Evolutionary conservation across 1,140 invertebrate genomes (phyloP), one percentile per base, ranked within the genome.

Genomic region (Zaprionus tsacasi): DNA sequence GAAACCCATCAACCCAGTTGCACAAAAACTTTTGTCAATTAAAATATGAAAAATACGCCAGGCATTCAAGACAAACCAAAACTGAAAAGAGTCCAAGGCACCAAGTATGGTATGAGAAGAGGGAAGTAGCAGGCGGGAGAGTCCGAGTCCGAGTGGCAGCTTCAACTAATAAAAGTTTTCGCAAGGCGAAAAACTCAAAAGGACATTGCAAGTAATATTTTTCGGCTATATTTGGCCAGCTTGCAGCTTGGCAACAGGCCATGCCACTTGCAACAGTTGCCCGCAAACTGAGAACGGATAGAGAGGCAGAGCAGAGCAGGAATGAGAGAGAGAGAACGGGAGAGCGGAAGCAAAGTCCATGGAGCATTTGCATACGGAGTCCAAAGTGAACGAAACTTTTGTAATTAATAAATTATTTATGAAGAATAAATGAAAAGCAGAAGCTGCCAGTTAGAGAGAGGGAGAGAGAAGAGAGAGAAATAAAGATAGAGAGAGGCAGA

Each of bases 371-470:
- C 85, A 83, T 88, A 74, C 78, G 74, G 3, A 30, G 27, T 68
- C 78, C 73, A 60, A 80, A 89, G 80, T 88, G 78, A 64, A 76
- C 70, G 57, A 88, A 88, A 88, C 83, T 88, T 88, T 88, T 88
- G 87, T 88, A 88, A 88, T 88, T 88, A 88, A 88, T 88, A 88
- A 88, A 88, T 88, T 88, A 88, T 88, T 88, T 88, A 88, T 88
- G 80, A 89, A 88, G 83, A 73, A 72, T 77, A 81, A 87, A 74
- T 88, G 83, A 78, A 88, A 83, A 82, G 83, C 43, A 66, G 74
- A 38, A 45, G 76, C 73, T 70, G 64, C 63, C 35, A 60, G 69
- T 30, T 30, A 56, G 56, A 15, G n/a, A 45, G 12, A 35, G 55
- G 35, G 57, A 54, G 17, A 13, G 15, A 55, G 48, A 76, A 10